Evolutionary conservation across 2,113 vertebrate genomes (phyloP).

Genomic region (Centropristis striata): DNA sequence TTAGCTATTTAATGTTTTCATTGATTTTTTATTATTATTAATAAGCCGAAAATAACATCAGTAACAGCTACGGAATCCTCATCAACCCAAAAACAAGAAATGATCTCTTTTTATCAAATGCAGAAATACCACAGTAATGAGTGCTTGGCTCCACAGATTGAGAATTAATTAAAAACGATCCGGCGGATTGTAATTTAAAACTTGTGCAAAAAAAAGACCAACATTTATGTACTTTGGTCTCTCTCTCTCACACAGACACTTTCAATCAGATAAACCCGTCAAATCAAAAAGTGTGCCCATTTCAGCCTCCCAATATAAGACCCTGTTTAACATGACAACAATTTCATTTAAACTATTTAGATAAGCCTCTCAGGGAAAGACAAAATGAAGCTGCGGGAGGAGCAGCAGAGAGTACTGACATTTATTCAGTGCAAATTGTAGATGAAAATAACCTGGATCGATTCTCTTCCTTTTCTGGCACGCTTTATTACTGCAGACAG

Average conservation of each 20-base stretch:
- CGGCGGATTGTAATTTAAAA: constrained; percentile 15
- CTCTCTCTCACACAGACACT: background rate
- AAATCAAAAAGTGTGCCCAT: constrained; percentile 23
- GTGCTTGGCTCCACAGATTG: constrained; percentile 28
- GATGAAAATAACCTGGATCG: constrained; percentile 59
- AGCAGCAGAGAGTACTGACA: constrained; percentile 50
- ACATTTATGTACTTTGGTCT: constrained; percentile 25
- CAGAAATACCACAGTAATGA: constrained; percentile 36
- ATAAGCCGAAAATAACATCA: constrained; percentile 30
- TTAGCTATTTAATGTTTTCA: background rate
- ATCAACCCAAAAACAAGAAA: constrained; percentile 15
- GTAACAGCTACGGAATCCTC: constrained; percentile 18
- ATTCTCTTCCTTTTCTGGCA: constrained; percentile 47
- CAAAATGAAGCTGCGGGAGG: constrained; percentile 31
- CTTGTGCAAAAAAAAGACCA: background rate
- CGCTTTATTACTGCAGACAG: constrained; percentile 29
- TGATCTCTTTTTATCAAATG: constrained; percentile 20
- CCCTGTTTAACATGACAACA: constrained; percentile 58
- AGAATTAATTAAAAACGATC: constrained; percentile 41
- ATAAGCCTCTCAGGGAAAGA: constrained; percentile 45
- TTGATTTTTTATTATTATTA: background rate
- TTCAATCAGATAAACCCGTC: constrained; percentile 31
- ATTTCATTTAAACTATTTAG: constrained; percentile 61
- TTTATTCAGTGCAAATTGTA: constrained; percentile 58
- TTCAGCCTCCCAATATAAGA: constrained; percentile 37